These are phyloP conservation scores for Trididemnum nubilum DNA, from an alignment of 23 tunicate species.

Conservation along the genomic window DNA sequence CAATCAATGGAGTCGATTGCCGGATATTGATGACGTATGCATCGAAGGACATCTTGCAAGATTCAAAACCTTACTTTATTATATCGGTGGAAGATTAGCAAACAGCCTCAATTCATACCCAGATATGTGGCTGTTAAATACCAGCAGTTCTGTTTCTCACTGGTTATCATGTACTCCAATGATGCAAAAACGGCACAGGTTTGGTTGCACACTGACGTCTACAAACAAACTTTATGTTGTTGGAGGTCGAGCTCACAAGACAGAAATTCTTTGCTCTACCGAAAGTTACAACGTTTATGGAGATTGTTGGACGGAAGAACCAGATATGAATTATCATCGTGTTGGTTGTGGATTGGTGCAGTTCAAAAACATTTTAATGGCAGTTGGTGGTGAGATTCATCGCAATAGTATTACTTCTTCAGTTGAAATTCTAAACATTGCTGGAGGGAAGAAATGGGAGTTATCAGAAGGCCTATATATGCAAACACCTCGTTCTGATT, in stretches of 20 bases:
- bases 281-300: slow-evolving; percentile 14
- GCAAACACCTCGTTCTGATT: neutral
- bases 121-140: neutral
- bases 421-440: neutral
- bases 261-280: neutral
- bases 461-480: neutral
- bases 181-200: slow-evolving; percentile 4
- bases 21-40: neutral
- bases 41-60: neutral
- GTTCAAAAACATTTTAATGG: neutral
- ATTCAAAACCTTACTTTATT: neutral
- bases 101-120: neutral
- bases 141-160: neutral
- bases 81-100: neutral
- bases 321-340: neutral
- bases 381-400: neutral
- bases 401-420: neutral
- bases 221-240: neutral
- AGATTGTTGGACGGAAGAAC: neutral
- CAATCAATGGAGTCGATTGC: neutral
- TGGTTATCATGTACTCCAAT: neutral
- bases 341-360: slow-evolving; percentile 9
- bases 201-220: slow-evolving; percentile 5
- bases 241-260: slow-evolving; percentile 20
- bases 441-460: neutral